These are phyloP conservation scores for Malurus elegans DNA, from an alignment of 2,113 vertebrate genomes.

Conservation along the genomic window DNA sequence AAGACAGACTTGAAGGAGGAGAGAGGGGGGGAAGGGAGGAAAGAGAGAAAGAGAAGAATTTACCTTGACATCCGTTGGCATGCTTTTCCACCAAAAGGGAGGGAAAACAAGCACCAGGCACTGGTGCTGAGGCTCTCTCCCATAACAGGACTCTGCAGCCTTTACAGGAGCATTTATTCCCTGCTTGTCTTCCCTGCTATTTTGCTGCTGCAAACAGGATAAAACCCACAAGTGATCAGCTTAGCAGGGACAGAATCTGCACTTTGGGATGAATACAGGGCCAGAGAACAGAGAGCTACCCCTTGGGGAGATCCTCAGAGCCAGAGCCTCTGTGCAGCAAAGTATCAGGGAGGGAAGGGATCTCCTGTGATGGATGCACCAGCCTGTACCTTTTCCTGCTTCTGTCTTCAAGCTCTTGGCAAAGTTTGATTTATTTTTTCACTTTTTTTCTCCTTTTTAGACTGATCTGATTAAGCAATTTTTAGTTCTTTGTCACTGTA, in stretches of 20 bases:
- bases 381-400: background rate
- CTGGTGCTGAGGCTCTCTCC: conserved; percentile 6
- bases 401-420: background rate
- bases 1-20: conserved; percentile 72
- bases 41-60: conserved; percentile 59
- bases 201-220: background rate
- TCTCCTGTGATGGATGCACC: background rate
- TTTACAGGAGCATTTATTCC: conserved; percentile 50
- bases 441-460: background rate
- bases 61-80: conserved; percentile 74
- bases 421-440: background rate
- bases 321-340: background rate
- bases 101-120: conserved; percentile 48
- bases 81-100: conserved; percentile 65
- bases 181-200: conserved; percentile 17
- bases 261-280: background rate
- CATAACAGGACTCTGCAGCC: background rate
- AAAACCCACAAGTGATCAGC: background rate
- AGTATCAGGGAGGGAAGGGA: background rate
- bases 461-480: background rate
- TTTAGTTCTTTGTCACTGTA: background rate
- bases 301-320: background rate
- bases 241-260: background rate
- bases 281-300: background rate
- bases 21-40: conserved; percentile 18